A percentile compares a stretch with the other conserved stretches of the same genome.
These are phyloP conservation scores for Drosophila auraria DNA, from an alignment of 1,140 invertebrate genomes.

Conservation along the genomic window DNA sequence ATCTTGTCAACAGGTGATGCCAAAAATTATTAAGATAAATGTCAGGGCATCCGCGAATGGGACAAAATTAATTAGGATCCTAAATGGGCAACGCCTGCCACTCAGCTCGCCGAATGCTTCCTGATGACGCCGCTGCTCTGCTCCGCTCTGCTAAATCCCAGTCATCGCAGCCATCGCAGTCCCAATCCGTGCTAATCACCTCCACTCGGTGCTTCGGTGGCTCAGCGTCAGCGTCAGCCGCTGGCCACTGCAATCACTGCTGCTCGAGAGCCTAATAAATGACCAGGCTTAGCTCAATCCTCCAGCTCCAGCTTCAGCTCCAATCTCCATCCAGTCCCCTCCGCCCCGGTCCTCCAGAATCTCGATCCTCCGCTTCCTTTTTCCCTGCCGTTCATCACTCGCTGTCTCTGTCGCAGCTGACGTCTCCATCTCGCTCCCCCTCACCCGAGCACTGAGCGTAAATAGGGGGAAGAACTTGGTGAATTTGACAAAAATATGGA, in stretches of 20 bases:
- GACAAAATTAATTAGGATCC: slow-evolving; percentile 69
- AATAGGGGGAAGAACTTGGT: background rate
- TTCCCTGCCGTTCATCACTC: slow-evolving; percentile 19
- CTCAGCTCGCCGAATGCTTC: slow-evolving; percentile 32
- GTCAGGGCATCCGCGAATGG: slow-evolving; percentile 47
- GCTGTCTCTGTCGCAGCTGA: slow-evolving; percentile 13
- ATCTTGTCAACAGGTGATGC: slow-evolving; percentile 56
- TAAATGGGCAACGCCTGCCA: slow-evolving; percentile 57
- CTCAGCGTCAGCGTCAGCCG: slow-evolving; percentile 44
- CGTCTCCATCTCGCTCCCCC: slow-evolving; percentile 31
- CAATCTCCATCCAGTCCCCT: background rate
- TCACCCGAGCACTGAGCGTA: slow-evolving; percentile 15
- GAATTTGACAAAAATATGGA: background rate
- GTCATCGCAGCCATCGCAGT: background rate
- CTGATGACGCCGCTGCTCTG: slow-evolving; percentile 20
- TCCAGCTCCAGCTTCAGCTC: background rate
- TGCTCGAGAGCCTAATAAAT: slow-evolving; percentile 61
- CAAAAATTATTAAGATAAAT: slow-evolving; percentile 79
- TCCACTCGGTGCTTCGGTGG: slow-evolving; percentile 9
- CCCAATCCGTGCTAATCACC: slow-evolving; percentile 66
- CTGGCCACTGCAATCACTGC: slow-evolving; percentile 39
- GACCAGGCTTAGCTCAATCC: slow-evolving; percentile 35
- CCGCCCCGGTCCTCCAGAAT: background rate
- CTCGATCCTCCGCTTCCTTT: slow-evolving; percentile 7
- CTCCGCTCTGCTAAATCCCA: slow-evolving; percentile 5